Evolutionary conservation across 2,888 invertebrate genomes (phyloP), one percentile per base, ranked within the genome.

Genomic region (Phrixothrix hirtus): DNA sequence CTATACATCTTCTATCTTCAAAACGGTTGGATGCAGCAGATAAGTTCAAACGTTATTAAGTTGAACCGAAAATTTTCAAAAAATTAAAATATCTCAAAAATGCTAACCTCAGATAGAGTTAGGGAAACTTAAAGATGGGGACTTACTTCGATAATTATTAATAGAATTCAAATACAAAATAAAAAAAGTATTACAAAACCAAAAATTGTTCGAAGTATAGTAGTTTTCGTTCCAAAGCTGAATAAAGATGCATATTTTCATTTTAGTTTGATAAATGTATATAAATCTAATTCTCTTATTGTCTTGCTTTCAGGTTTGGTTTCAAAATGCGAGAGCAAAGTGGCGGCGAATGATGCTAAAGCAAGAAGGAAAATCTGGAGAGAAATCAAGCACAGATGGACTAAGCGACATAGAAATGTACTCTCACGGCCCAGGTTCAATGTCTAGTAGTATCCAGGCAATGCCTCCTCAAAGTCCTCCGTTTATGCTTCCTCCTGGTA

Each of bases 251-350:
- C n/a, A 25, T 25, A 25, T 25, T 7, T 4, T 4, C 25, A 25
- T 7, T 25, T 25, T 25, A 7, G 4, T 29, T n/a, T 29, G 10
- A 4, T 3, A 29, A 29, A 29, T n/a, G n/a, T n/a, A 4, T 3
- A 9, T n/a, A 29, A 4, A 2, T 29, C 10, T 29, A n/a, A 5
- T 2, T 29, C 3, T 11, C n/a, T 11, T 13, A 2, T 14, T 14
- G 1, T 34, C 21, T 50, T 77, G 81, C 77, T 77, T 79, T 79
- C 29, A 94, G 93, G 94, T 94, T 47, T 94, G 94, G 94, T 95
- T 95, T 78, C 94, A 95, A 78, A 95, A 95, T 74, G 93, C 94
- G 16, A 81, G 95, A 27, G 95, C 95, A 62, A 95, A 95, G 80
- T 93, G 92, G 87, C 85, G 95, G 67, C 85, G 95, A 61, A 89